These are phyloP conservation scores for Abrostola tripartita DNA, from an alignment of 2,888 invertebrate species.

Conservation along the genomic window DNA sequence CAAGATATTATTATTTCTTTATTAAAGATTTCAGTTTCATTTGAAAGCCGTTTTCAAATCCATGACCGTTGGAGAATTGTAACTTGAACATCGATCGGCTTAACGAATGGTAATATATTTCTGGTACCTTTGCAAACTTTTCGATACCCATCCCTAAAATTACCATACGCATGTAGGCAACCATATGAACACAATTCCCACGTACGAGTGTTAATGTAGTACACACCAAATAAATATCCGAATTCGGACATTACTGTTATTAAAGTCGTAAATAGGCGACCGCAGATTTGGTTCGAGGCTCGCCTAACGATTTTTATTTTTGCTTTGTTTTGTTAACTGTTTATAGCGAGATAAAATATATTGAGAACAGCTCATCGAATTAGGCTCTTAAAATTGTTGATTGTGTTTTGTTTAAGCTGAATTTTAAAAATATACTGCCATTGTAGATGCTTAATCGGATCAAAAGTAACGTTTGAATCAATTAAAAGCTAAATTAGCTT, in stretches of 20 bases:
- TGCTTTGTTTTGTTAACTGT: slow-evolving; percentile 42
- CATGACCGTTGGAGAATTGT: too few species aligned
- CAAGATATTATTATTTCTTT: too few species aligned
- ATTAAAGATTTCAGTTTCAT: not conserved
- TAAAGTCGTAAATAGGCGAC: slow-evolving; percentile 53
- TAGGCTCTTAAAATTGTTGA: too few species aligned
- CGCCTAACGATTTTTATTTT: slow-evolving; percentile 51
- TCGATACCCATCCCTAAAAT: not conserved
- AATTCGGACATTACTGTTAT: slow-evolving; percentile 52
- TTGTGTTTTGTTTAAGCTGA: too few species aligned
- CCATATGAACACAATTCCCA: slow-evolving; percentile 42
- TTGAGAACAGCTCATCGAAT: too few species aligned
- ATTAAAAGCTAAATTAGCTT: too few species aligned
- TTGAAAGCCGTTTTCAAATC: not conserved
- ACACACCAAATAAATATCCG: slow-evolving; percentile 52
- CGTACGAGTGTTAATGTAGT: slow-evolving; percentile 48
- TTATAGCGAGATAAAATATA: not conserved
- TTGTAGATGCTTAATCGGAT: too few species aligned
- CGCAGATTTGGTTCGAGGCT: slow-evolving; percentile 34
- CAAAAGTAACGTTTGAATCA: too few species aligned
- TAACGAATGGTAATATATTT: too few species aligned
- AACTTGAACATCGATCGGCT: too few species aligned
- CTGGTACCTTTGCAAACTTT: too few species aligned
- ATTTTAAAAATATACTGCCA: too few species aligned
- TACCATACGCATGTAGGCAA: slow-evolving; percentile 13